Percentiles rank a stretch among this genome's conserved stretches.
phyloP scores from a whole-genome alignment of 1,140 invertebrate species.

The Dendroctonus ponderosae region DNA sequence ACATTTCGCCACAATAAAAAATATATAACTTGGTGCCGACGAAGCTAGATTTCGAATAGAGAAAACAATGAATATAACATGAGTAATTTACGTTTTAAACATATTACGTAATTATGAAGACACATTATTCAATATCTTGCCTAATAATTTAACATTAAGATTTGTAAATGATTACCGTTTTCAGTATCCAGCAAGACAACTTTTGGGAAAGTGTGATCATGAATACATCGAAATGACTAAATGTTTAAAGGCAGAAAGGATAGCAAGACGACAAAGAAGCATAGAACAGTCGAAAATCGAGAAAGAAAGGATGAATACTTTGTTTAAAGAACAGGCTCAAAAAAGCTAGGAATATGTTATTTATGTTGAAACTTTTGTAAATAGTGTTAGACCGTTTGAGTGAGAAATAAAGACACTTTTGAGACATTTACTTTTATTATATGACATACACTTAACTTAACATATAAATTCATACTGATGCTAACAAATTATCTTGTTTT shows the following conservation, averaged over 20 bases:
- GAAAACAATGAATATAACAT: too few species aligned
- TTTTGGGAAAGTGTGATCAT: slow-evolving; percentile 63
- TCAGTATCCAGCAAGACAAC: slow-evolving; percentile 59
- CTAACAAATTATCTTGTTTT: slow-evolving; percentile 28
- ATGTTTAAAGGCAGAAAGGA: slow-evolving; percentile 62
- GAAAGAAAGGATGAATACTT: slow-evolving; percentile 47
- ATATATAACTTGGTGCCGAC: background rate
- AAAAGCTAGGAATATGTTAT: slow-evolving; percentile 4
- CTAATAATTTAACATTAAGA: background rate
- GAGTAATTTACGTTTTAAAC: too few species aligned
- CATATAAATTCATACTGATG: slow-evolving; percentile 32
- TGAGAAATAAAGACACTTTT: slow-evolving; percentile 10
- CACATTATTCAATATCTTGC: background rate
- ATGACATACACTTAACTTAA: slow-evolving; percentile 35
- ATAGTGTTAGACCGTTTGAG: too few species aligned
- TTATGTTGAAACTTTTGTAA: slow-evolving; percentile 9
- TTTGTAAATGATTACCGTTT: slow-evolving; percentile 40
- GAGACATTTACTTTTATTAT: slow-evolving; percentile 29
- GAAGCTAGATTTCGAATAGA: background rate
- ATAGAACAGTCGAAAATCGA: slow-evolving; percentile 48
- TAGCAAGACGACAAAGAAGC: slow-evolving; percentile 52
- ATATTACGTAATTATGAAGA: too few species aligned
- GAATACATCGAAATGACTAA: slow-evolving; percentile 58
- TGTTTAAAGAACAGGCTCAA: slow-evolving; percentile 33
- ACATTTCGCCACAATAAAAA: background rate